Percentiles rank a stretch among this genome's conserved stretches.
Evolutionary conservation across 2,888 invertebrate species (phyloP).

Genomic region (Netelia virgata): DNA sequence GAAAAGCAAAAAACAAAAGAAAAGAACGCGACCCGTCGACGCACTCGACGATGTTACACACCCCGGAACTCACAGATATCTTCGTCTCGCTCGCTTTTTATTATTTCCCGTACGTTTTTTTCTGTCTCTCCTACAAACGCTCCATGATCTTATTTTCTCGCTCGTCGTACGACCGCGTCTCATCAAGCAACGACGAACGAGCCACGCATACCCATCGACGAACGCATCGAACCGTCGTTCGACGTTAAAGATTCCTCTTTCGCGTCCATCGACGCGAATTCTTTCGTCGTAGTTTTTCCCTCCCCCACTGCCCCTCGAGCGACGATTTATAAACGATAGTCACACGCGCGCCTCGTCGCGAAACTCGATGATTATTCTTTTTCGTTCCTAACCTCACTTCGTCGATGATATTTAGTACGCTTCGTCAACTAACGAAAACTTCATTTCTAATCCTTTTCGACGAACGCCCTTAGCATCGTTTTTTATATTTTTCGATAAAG

Average conservation of each 20-base stretch:
- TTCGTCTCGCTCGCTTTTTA: not conserved
- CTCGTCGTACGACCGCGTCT: not conserved
- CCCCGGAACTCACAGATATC: constrained; percentile 15
- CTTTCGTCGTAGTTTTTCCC: not conserved
- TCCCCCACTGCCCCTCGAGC: too few relatives aligned
- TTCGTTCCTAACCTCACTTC: not conserved
- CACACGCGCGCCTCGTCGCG: too few relatives aligned
- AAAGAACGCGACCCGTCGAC: constrained; percentile 48
- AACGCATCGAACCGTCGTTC: not conserved
- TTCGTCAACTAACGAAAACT: not conserved
- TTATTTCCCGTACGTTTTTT: not conserved
- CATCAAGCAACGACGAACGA: not conserved
- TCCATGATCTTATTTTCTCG: constrained; percentile 8
- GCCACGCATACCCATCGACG: constrained; percentile 31
- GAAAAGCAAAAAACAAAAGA: constrained; percentile 1
- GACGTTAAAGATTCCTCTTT: constrained; percentile 19
- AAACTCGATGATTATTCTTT: not conserved
- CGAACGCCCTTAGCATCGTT: not conserved
- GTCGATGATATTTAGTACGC: not conserved
- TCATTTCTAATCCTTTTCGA: not conserved
- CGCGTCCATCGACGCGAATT: constrained; percentile 24
- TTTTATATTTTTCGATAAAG: not conserved
- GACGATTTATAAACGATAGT: too few relatives aligned
- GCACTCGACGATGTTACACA: constrained; percentile 37
- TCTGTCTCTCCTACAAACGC: not conserved